Evolutionary conservation across 2,113 vertebrate genomes (phyloP).

Genomic region (Eublepharis macularius): DNA sequence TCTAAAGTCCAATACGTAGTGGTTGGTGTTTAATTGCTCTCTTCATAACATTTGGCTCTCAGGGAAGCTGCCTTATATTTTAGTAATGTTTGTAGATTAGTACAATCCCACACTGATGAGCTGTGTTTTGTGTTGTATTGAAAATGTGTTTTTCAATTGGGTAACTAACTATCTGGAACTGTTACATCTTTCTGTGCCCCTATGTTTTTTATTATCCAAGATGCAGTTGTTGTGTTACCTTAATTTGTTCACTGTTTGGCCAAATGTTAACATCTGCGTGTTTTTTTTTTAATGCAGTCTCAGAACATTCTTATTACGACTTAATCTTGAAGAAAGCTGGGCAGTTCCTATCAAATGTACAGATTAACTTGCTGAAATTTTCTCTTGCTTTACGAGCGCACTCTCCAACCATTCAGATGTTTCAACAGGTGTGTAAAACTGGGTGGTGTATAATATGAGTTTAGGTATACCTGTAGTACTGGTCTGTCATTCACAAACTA

Average conservation of each 20-base stretch:
- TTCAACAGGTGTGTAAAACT: slow-evolving; percentile 86
- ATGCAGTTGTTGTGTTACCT: background rate
- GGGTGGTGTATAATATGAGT: background rate
- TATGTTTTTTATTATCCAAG: background rate
- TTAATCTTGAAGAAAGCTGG: slow-evolving; percentile 94
- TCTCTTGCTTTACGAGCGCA: slow-evolving; percentile 86
- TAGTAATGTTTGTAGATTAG: background rate
- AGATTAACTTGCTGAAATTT: slow-evolving; percentile 89
- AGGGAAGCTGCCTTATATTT: background rate
- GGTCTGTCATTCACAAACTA: background rate
- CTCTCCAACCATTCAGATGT: slow-evolving; percentile 90
- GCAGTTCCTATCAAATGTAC: slow-evolving; percentile 91
- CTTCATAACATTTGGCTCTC: background rate
- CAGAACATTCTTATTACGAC: slow-evolving; percentile 90
- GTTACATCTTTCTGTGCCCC: background rate
- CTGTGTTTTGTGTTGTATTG: background rate
- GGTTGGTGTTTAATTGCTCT: background rate
- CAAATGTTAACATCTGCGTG: slow-evolving; percentile 36
- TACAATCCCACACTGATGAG: background rate
- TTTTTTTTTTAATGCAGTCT: slow-evolving; percentile 75
- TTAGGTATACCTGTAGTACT: background rate
- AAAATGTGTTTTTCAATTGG: background rate
- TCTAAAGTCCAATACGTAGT: background rate
- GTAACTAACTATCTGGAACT: background rate
- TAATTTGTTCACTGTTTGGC: background rate